phyloP scores from a whole-genome alignment of 1,140 invertebrate species.

The Caenorhabditis brenneri region DNA sequence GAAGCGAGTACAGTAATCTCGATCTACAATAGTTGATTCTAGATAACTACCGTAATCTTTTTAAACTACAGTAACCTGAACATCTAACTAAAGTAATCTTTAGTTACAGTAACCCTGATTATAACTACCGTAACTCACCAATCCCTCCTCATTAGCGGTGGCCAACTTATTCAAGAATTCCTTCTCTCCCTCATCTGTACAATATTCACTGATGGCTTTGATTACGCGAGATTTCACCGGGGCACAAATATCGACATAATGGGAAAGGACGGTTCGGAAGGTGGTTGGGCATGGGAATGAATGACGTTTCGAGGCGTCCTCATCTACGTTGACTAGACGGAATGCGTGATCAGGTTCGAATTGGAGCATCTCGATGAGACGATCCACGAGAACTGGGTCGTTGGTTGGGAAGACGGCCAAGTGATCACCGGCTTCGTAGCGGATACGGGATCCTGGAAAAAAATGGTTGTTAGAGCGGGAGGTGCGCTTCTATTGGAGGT shows the following conservation, averaged over 20 bases:
- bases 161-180: slow-evolving; percentile 74
- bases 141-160: slow-evolving; percentile 73
- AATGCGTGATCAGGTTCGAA: slow-evolving; percentile 78
- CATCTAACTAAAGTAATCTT: too few species aligned
- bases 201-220: slow-evolving; percentile 85
- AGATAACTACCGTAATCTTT: too few species aligned
- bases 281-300: slow-evolving; percentile 98
- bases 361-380: slow-evolving; percentile 83
- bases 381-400: slow-evolving; percentile 81
- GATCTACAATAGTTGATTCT: too few species aligned
- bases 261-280: slow-evolving; percentile 90
- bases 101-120: too few species aligned
- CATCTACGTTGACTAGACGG: slow-evolving; percentile 74
- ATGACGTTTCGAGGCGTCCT: slow-evolving; percentile 80
- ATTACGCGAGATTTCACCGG: slow-evolving; percentile 92
- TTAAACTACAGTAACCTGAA: too few species aligned
- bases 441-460: slow-evolving; percentile 73
- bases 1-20: too few species aligned
- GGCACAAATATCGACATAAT: slow-evolving; percentile 94
- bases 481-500: too few species aligned
- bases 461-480: too few species aligned
- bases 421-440: slow-evolving; percentile 84
- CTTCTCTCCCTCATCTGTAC: slow-evolving; percentile 77
- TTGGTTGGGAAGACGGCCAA: slow-evolving; percentile 94
- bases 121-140: too few species aligned